A percentile compares a stretch with the other conserved stretches of the same genome.
phyloP scores from a whole-genome alignment of 2,888 invertebrate species.

The Trisateles emortualis region DNA sequence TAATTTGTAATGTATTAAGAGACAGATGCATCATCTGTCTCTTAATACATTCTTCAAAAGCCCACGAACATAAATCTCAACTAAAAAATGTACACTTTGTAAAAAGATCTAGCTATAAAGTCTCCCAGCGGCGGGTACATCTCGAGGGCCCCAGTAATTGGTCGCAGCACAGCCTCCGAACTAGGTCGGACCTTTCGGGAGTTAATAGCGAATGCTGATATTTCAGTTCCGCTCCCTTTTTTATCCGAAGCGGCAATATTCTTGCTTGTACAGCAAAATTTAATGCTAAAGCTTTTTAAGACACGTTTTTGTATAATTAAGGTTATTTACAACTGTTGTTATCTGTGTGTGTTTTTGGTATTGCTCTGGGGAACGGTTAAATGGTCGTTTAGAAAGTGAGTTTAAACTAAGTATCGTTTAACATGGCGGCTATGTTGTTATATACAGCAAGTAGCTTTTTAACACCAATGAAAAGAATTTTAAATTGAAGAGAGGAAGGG shows the following conservation, averaged over 20 bases:
- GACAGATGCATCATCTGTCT: not conserved
- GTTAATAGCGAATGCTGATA: constrained; percentile 25
- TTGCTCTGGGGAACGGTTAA: not conserved
- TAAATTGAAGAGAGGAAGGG: too few relatives aligned
- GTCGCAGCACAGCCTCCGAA: constrained; percentile 20
- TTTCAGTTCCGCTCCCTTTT: constrained; percentile 1
- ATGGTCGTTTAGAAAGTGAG: not conserved
- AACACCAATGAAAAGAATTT: too few relatives aligned
- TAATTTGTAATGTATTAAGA: too few relatives aligned
- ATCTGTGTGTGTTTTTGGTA: not conserved
- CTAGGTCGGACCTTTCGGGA: constrained; percentile 42
- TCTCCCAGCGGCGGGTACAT: not conserved
- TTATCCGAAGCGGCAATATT: not conserved
- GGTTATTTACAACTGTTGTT: not conserved
- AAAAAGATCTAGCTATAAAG: constrained; percentile 3
- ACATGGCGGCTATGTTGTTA: too few relatives aligned
- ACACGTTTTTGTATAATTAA: not conserved
- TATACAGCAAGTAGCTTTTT: too few relatives aligned
- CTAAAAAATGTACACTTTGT: not conserved
- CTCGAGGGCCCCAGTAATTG: constrained; percentile 38
- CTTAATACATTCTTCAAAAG: not conserved
- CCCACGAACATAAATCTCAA: not conserved
- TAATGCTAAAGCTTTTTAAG: not conserved
- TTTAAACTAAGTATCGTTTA: not conserved
- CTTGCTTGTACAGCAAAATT: not conserved